A percentile compares a stretch with the other conserved stretches of the same genome.
Conservation (phyloP, 1,140 invertebrate genomes). For the Megalonaias nervosa region DNA sequence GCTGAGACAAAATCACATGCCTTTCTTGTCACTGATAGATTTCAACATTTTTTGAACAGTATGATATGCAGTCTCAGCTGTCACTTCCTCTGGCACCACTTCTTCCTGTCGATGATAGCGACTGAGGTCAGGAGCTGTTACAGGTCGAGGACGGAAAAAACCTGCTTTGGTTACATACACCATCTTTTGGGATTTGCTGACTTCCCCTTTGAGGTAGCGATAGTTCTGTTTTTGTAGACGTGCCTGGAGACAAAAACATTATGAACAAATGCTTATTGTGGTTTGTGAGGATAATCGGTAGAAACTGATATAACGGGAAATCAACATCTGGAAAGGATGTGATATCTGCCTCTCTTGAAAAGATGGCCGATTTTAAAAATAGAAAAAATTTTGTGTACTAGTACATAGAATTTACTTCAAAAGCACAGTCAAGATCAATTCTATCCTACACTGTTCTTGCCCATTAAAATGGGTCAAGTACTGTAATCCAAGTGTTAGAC, state of each 20-base stretch:
- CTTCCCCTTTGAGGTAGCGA: slow-evolving; percentile 50
- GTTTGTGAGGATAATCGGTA: no score
- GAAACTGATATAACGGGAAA: no score
- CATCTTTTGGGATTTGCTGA: slow-evolving; percentile 54
- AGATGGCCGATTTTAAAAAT: no score
- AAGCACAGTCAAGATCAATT: no score
- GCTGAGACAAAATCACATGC: no score
- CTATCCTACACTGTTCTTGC: no score
- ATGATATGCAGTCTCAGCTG: slow-evolving; percentile 36
- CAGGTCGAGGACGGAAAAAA: slow-evolving; percentile 54
- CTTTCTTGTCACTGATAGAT: slow-evolving; percentile 2
- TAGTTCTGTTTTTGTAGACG: slow-evolving; percentile 55
- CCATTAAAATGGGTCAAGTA: no score
- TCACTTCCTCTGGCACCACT: not conserved
- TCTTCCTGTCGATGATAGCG: slow-evolving; percentile 14
- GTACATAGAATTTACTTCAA: no score
- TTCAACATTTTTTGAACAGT: slow-evolving; percentile 22
- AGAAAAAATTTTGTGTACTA: no score
- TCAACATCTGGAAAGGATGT: no score
- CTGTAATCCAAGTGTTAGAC: no score
- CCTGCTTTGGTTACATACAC: slow-evolving; percentile 59
- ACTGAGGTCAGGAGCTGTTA: slow-evolving; percentile 58
- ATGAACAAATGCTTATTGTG: not conserved
- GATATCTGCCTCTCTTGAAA: no score
- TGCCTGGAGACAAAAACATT: slow-evolving; percentile 40